These are phyloP conservation scores for Acrocephalus kingi DNA, from an alignment of 2,113 vertebrate species.

Conservation along the genomic window DNA sequence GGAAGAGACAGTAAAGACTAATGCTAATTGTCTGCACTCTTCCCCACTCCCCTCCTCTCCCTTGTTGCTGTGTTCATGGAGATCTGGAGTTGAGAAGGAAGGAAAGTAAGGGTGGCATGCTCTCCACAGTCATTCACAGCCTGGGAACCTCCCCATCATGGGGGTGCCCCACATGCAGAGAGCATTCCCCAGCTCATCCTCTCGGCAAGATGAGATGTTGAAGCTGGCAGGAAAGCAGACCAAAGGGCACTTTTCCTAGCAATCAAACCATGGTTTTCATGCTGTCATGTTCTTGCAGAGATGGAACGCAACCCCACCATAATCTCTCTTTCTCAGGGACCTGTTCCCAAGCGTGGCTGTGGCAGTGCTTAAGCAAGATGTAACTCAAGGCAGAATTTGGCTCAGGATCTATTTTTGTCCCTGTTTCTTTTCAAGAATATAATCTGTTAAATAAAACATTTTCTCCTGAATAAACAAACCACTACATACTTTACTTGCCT, in stretches of 20 bases:
- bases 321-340: not conserved
- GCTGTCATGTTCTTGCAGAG: not conserved
- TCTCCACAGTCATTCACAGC: rapidly evolving
- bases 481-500: not conserved
- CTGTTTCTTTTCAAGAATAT: not conserved
- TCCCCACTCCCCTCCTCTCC: not conserved
- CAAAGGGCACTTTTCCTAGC: not conserved
- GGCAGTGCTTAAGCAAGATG: rapidly evolving
- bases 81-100: not conserved
- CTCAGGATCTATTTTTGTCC: not conserved
- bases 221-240: not conserved
- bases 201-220: rapidly evolving
- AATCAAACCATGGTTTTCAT: not conserved
- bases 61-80: not conserved
- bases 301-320: not conserved
- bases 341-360: rapidly evolving
- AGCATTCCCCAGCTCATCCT: not conserved
- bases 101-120: not conserved
- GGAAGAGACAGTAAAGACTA: not conserved
- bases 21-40: rapidly evolving
- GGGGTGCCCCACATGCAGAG: too few relatives aligned
- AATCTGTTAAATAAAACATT: conserved; percentile 8
- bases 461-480: conserved; percentile 12
- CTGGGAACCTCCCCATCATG: rapidly evolving
- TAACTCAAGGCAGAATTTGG: not conserved